Evolutionary conservation across 2,888 invertebrate species (phyloP).

Genomic region (Heliothis peltigera): DNA sequence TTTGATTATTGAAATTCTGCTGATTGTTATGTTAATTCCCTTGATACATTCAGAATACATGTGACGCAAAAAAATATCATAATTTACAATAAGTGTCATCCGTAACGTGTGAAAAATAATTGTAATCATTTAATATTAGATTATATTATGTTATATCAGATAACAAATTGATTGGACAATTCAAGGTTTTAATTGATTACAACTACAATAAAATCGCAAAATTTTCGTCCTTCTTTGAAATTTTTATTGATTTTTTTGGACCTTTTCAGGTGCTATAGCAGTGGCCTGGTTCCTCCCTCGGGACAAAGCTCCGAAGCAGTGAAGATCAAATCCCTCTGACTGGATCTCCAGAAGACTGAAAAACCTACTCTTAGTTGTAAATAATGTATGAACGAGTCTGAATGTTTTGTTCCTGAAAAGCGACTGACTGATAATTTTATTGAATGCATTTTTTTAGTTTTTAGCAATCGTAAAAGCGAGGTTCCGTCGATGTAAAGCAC

Average conservation of each 20-base stretch:
- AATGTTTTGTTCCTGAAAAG: conserved; percentile 19
- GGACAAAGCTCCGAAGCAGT: conserved; percentile 72
- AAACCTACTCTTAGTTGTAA: conserved; percentile 21
- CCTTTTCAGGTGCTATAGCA: conserved; percentile 76
- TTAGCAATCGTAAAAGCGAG: no score
- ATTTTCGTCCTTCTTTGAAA: neutral
- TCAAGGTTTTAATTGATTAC: neutral
- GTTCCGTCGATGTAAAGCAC: no score
- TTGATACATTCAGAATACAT: no score
- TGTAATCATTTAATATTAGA: neutral
- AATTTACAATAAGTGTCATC: neutral
- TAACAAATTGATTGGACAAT: neutral
- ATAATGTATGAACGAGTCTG: conserved; percentile 24
- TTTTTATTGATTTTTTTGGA: conserved; percentile 12
- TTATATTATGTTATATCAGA: neutral
- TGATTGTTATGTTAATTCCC: no score
- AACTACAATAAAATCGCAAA: no score
- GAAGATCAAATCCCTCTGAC: conserved; percentile 17
- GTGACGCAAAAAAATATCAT: no score
- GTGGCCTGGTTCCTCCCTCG: conserved; percentile 82
- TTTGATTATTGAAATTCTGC: no score
- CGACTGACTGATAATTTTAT: conserved; percentile 46
- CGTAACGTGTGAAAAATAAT: neutral
- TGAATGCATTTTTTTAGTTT: conserved; percentile 14
- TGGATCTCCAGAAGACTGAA: conserved; percentile 55